Evolutionary conservation across 2,888 invertebrate genomes (phyloP).

Genomic region (Amphipyra tragopoginis): DNA sequence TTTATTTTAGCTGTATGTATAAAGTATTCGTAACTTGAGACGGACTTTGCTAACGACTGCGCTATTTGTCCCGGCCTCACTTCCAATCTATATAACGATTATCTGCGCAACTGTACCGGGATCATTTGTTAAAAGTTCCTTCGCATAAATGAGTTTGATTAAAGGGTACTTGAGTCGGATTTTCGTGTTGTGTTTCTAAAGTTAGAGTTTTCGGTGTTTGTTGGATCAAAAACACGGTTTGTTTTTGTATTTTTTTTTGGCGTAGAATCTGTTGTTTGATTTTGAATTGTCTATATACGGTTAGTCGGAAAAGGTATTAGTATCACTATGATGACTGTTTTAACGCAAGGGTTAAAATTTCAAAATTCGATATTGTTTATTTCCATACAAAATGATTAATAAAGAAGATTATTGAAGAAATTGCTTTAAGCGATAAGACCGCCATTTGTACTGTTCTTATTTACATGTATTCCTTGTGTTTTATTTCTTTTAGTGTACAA

Average conservation of each 20-base stretch:
- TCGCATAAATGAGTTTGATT: slow-evolving; percentile 63
- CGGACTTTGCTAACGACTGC: slow-evolving; percentile 63
- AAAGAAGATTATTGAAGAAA: too few relatives aligned
- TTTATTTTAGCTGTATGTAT: slow-evolving; percentile 40
- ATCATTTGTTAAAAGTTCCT: slow-evolving; percentile 66
- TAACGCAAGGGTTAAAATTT: too few relatives aligned
- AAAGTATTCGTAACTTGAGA: slow-evolving; percentile 52
- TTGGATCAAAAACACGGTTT: not conserved
- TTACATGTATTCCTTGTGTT: too few relatives aligned
- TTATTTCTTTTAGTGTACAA: too few relatives aligned
- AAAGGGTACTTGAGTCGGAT: slow-evolving; percentile 49
- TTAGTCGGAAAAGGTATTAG: too few relatives aligned
- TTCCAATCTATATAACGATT: slow-evolving; percentile 65
- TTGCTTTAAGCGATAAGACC: too few relatives aligned
- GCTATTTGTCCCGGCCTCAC: slow-evolving; percentile 63
- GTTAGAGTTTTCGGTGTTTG: slow-evolving; percentile 16
- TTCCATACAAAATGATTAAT: too few relatives aligned
- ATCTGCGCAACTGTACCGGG: slow-evolving; percentile 62
- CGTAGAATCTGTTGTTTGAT: not conserved
- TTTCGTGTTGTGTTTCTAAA: slow-evolving; percentile 36
- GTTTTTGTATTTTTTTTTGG: too few relatives aligned
- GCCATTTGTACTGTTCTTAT: too few relatives aligned
- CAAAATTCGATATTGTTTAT: too few relatives aligned
- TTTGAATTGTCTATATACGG: too few relatives aligned
- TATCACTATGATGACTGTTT: too few relatives aligned